These are phyloP conservation scores for Sminthopsis crassicaudata DNA, from an alignment of 2,113 vertebrate genomes.

Conservation along the genomic window DNA sequence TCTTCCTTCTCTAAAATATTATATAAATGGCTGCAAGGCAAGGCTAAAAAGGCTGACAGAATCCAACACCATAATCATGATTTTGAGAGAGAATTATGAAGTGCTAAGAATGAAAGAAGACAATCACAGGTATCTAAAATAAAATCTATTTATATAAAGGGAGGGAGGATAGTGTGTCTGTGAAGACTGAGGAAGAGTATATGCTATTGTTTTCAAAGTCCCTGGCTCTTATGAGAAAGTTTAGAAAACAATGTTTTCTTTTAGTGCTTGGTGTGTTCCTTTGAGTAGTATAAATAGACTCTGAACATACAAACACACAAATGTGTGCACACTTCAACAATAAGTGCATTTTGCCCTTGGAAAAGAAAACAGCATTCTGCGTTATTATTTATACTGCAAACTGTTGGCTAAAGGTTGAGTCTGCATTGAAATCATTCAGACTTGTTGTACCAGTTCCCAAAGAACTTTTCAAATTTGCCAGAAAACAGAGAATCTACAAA, in stretches of 20 bases:
- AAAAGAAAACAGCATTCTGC: conserved; percentile 38
- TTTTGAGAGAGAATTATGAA: neutral
- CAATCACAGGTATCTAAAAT: neutral
- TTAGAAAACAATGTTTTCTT: conserved; percentile 28
- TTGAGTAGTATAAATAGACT: neutral
- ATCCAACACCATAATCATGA: neutral
- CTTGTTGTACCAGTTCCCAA: conserved; percentile 31
- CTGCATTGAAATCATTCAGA: conserved; percentile 60
- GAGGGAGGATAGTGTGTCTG: neutral
- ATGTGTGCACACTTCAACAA: neutral
- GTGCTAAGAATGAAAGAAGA: neutral
- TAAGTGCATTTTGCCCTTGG: conserved; percentile 11
- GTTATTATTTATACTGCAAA: conserved; percentile 47
- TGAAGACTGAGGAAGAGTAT: neutral
- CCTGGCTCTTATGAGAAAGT: neutral
- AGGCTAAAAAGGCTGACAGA: neutral
- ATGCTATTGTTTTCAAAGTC: neutral
- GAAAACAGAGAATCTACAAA: conserved; percentile 61
- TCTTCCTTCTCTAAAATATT: neutral
- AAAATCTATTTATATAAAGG: neutral
- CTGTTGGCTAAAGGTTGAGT: conserved; percentile 3
- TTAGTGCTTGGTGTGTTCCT: neutral
- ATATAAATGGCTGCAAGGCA: neutral
- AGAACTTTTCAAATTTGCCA: conserved; percentile 51
- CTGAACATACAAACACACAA: conserved; percentile 4